phyloP scores from a whole-genome alignment of 1,140 invertebrate genomes.

The Pteromalus puparum region DNA sequence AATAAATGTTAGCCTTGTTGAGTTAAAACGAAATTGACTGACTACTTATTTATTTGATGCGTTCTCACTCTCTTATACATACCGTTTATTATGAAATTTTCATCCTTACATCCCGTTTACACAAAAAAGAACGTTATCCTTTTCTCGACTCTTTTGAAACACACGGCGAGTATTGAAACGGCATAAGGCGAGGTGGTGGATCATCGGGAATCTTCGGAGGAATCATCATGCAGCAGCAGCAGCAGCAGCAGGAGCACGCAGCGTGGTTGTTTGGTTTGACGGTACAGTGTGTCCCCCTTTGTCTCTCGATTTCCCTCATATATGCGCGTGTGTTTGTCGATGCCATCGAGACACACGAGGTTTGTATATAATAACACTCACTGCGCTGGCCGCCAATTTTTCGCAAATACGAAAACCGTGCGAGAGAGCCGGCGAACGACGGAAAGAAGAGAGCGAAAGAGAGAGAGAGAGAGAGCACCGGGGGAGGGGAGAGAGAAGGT shows the following conservation, averaged over 20 bases:
- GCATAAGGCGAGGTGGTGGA: neutral
- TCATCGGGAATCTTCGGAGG: neutral
- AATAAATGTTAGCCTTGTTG: conserved; percentile 77
- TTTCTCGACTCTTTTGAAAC: conserved; percentile 24
- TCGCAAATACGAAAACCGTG: conserved; percentile 10
- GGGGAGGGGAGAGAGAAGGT: conserved; percentile 25
- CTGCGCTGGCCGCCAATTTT: neutral
- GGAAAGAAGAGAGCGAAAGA: neutral
- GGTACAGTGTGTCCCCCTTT: neutral
- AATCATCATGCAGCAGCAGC: neutral
- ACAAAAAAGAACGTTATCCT: conserved; percentile 12
- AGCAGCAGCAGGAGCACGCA: neutral
- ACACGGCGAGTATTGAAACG: neutral
- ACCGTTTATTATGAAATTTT: conserved; percentile 25
- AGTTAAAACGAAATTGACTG: conserved; percentile 70
- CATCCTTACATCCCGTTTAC: conserved; percentile 39
- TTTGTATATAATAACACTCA: conserved; percentile 22
- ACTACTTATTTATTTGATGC: conserved; percentile 52
- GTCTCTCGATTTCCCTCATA: neutral
- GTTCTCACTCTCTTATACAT: conserved; percentile 55
- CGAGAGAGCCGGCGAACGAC: neutral
- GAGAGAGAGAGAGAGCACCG: neutral
- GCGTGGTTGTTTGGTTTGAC: neutral
- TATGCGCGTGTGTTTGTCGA: conserved; percentile 16
- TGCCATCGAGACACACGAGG: conserved; percentile 11